Conservation (phyloP, 2,888 invertebrate species). For the Imbricaverruca yamaguchii region DNA sequence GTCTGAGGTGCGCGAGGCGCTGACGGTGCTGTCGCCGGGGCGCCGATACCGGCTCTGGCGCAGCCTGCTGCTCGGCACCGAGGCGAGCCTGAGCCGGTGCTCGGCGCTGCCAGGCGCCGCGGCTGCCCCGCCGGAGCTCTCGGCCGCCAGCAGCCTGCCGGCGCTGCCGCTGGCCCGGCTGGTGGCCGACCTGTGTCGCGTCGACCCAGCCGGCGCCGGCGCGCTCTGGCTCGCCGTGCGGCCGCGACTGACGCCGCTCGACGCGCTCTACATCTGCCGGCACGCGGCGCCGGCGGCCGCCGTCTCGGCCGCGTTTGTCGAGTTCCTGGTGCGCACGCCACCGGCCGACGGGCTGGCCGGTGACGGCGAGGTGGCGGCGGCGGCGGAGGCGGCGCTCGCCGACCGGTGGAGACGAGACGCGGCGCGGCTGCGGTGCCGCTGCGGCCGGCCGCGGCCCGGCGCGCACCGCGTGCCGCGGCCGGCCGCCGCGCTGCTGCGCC, state of each 20-base stretch:
- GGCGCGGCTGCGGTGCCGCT: not conserved
- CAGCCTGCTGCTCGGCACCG: slow-evolving; percentile 74
- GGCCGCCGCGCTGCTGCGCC: slow-evolving; percentile 45
- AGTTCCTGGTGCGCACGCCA: not conserved
- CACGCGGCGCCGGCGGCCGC: not conserved
- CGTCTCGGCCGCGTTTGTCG: not conserved
- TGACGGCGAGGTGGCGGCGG: not conserved
- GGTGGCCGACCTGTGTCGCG: slow-evolving; percentile 80
- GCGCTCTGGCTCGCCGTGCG: slow-evolving; percentile 65
- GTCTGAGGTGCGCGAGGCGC: slow-evolving; percentile 60
- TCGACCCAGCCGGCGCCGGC: slow-evolving; percentile 84
- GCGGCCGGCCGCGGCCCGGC: slow-evolving; percentile 6
- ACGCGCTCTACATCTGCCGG: slow-evolving; percentile 50
- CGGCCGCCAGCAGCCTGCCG: slow-evolving; percentile 51
- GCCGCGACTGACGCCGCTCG: slow-evolving; percentile 69
- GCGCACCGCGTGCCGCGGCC: slow-evolving; percentile 48
- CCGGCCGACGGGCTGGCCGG: not conserved
- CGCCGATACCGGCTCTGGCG: slow-evolving; percentile 73
- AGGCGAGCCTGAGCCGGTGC: slow-evolving; percentile 66
- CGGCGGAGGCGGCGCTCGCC: not conserved
- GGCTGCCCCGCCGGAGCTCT: slow-evolving; percentile 69
- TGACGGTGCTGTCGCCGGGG: slow-evolving; percentile 41
- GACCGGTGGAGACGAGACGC: not conserved
- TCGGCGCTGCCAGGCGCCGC: slow-evolving; percentile 64
- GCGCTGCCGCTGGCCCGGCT: slow-evolving; percentile 50